Base-by-base conservation (phyloP, 2,888 invertebrate genomes). In the Arge pagana region DNA sequence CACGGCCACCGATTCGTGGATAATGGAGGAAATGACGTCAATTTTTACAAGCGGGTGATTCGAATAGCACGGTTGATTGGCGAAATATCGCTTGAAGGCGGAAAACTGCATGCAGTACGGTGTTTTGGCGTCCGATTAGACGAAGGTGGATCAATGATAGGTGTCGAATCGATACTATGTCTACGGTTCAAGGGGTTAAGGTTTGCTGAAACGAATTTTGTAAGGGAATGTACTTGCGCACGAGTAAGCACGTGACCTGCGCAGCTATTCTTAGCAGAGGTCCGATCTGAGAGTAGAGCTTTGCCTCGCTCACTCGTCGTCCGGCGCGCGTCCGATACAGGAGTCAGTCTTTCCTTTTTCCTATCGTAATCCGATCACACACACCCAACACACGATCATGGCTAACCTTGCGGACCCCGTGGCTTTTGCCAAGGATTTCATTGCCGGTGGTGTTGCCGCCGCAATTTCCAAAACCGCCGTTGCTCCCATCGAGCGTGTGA, bases 401-500 rank as follows among this genome's bases (percentile, higher is more conserved):
- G 72, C 78, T 65, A 73, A 74, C 62, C 72, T 81, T 59, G 74
- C 80, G 63, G 94, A 94, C 85, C 90, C 91, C 73, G 82, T 89
- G 78, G 85, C 88, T 76, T 94, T 94, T 77, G 72, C 87, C 65
- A 93, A 94, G 81, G 96, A 95, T 81, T 95, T 95, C 74, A 74
- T 90, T 54, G 93, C 93, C 59, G 96, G 96, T 65, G 96, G 96
- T 59, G 82, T 94, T 41, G 90, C 96, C 36, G 96, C 96, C 24
- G 96, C 95, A 35, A 85, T 95, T 61, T 93, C 96, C 45, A 96
- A 96, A 77, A 96, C 96, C 37, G 88, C 90, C 33, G 93, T 95
- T 56, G 96, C 96, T 13, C 96, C 96, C 52, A 96, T 96, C 71
- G 96, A 96, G 81, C 85, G 96, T 73, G 95, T 96, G 40, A 96